Conservation (phyloP, 2,888 invertebrate genomes). For the Coronaproctus castanopsis region DNA sequence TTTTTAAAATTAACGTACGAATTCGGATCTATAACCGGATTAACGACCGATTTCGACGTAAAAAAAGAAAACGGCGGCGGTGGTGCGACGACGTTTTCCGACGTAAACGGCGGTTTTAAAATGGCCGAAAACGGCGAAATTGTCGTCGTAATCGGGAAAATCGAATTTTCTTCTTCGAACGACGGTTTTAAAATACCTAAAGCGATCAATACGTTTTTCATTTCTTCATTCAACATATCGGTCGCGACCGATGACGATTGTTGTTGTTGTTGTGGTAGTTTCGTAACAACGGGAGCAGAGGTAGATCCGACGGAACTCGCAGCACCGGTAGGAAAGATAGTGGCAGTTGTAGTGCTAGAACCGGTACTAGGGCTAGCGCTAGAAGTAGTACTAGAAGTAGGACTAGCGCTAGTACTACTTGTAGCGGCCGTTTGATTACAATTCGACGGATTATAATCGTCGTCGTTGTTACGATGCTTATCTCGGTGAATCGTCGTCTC, state of each 20-base stretch:
- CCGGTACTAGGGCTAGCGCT: not conserved
- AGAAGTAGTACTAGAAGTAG: too few species aligned
- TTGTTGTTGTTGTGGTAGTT: not conserved
- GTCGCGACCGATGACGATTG: conserved; percentile 17
- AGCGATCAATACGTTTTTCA: conserved; percentile 28
- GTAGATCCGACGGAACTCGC: not conserved
- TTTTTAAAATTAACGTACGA: conserved; percentile 30
- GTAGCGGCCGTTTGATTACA: too few species aligned
- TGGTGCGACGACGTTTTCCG: too few species aligned
- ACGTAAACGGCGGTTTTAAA: not conserved
- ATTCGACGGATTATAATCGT: too few species aligned
- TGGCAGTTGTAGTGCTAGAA: not conserved
- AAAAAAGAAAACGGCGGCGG: not conserved
- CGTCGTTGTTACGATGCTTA: too few species aligned
- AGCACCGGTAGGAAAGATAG: not conserved
- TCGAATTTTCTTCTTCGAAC: not conserved
- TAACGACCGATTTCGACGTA: conserved; percentile 2
- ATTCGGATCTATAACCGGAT: conserved; percentile 22
- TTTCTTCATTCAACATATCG: conserved; percentile 21
- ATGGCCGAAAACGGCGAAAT: too few species aligned
- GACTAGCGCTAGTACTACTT: too few species aligned
- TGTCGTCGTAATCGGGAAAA: too few species aligned
- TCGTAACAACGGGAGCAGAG: too few species aligned
- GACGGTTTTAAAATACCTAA: conserved; percentile 26
- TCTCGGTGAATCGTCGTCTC: too few species aligned